Evolutionary conservation across 2,113 vertebrate species (phyloP), one percentile per base, ranked within the genome.

Genomic region (Gobiocypris rarus): DNA sequence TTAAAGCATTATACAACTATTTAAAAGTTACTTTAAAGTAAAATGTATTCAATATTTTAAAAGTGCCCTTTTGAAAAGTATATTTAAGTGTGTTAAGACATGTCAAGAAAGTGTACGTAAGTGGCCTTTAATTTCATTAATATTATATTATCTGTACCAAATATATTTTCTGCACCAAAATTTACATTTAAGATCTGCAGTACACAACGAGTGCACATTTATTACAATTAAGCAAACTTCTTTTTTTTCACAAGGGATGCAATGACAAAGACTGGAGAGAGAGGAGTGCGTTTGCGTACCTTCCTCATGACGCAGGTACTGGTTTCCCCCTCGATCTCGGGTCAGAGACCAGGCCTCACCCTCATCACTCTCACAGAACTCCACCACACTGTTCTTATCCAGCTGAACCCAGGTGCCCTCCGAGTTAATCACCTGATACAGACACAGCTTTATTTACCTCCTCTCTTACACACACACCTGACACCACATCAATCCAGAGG

Each of bases 301-400:
- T 86, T 99, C 98, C 88, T 98, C 97, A 0, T 99, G 97, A 59
- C 96, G 97, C 48, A 99, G 96, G 90, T 99, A 99, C 90, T 99
- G 98, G 93, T 97, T 99, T 87, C 97, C 98, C 85, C 98, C 97
- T 91, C 95, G 94, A 94, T 99, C 98, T 95, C 96, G 96, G 92
- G 98, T 96, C 93, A 99, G 91, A 0, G 98, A 99, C 98, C 98
- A 99, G 1, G 98, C 98, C 89, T 99, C 98, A 48, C 98, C 98
- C 91, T 99, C 98, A 90, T 99, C 98, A 83, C 96, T 99, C 93
- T 99, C 98, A 95, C 98, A 99, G 94, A 98, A 99, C 90, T 99
- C 98, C 93, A 99, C 96, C 90, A 99, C 97, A 93, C 97, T 99
- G 96, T 97, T 99, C 94, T 99, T 98, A 95, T 99, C 98, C 95